Conservation (phyloP, 2,888 invertebrate species). For the Leptogaster cylindrica region DNA sequence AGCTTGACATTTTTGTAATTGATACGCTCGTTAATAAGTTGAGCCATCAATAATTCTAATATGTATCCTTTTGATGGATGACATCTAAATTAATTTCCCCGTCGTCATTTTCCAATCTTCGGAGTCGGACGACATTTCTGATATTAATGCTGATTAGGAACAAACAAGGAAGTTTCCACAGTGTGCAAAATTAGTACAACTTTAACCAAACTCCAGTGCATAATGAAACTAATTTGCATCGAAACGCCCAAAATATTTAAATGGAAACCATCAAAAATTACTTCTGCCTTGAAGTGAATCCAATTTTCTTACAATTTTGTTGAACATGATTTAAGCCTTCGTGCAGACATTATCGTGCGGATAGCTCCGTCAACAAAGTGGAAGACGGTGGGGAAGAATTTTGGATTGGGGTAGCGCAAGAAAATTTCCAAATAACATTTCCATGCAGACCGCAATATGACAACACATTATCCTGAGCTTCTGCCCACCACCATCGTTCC, state of each 20-base stretch:
- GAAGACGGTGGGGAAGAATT: background rate
- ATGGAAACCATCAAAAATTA: constrained; percentile 31
- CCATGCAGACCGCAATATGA: constrained; percentile 39
- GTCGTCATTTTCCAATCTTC: too few relatives aligned
- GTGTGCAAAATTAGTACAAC: too few relatives aligned
- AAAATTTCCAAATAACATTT: constrained; percentile 17
- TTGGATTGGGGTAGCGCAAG: background rate
- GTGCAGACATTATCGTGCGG: constrained; percentile 19
- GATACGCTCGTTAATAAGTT: constrained; percentile 18
- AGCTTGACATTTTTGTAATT: constrained; percentile 13
- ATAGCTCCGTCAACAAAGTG: constrained; percentile 25
- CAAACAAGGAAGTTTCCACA: too few relatives aligned
- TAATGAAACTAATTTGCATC: constrained; percentile 6
- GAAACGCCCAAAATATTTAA: background rate
- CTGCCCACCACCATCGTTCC: constrained; percentile 12
- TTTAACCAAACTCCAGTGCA: too few relatives aligned
- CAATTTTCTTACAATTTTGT: constrained; percentile 20
- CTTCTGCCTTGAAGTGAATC: constrained; percentile 18
- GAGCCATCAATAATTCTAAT: too few relatives aligned
- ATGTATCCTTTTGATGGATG: constrained; percentile 26
- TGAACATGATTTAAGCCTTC: background rate
- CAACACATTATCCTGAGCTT: constrained; percentile 31
- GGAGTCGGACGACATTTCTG: too few relatives aligned
- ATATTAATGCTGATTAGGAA: too few relatives aligned
- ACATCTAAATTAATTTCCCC: constrained; percentile 10